phyloP scores from a whole-genome alignment of 2,113 vertebrate genomes.

The Acinonyx jubatus region DNA sequence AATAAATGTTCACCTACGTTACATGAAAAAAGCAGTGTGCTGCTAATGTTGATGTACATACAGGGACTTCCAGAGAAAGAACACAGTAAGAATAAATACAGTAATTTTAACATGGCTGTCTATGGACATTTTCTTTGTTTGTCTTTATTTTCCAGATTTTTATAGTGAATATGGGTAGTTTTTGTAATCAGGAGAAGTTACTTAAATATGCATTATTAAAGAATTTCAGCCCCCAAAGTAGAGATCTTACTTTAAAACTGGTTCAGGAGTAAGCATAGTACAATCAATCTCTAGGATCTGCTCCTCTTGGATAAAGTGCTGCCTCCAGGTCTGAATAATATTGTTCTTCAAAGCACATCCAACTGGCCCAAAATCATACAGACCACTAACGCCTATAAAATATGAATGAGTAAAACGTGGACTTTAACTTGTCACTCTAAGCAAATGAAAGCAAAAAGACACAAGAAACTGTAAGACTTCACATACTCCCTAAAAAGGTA shows the following conservation, averaged over 20 bases:
- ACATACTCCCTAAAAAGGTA: neutral
- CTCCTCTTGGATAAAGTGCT: constrained; percentile 99
- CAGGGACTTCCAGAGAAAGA: neutral
- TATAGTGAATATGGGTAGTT: neutral
- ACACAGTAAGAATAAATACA: neutral
- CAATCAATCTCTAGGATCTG: constrained; percentile 99
- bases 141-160: constrained; percentile 23
- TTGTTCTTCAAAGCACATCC: constrained; percentile 99
- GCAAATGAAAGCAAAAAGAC: neutral
- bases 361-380: constrained; percentile 98
- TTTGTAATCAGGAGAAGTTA: neutral
- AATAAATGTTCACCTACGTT: neutral
- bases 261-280: constrained; percentile 97
- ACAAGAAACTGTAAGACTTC: neutral
- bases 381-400: constrained; percentile 94
- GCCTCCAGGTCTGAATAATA: constrained; percentile 96
- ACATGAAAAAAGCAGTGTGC: neutral
- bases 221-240: neutral
- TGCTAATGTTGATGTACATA: neutral
- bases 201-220: neutral
- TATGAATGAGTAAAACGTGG: neutral
- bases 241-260: constrained; percentile 93
- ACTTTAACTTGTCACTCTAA: neutral
- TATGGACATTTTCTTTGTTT: neutral
- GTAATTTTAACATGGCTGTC: neutral